These are phyloP conservation scores for Apteryx owenii DNA, from an alignment of 2,113 vertebrate genomes.

Conservation along the genomic window DNA sequence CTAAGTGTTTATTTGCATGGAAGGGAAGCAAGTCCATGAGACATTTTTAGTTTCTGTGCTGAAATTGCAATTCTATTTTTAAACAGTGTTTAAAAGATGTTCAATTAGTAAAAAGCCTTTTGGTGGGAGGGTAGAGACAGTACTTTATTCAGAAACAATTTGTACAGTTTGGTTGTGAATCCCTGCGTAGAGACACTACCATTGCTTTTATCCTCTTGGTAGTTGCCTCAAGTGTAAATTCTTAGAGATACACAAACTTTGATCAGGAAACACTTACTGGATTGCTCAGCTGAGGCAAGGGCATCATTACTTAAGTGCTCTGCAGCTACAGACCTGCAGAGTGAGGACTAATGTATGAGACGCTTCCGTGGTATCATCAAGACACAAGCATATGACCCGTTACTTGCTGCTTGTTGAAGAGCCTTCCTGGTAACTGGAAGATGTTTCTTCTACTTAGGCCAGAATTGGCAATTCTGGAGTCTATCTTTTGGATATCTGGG, in stretches of 20 bases:
- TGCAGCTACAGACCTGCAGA: neutral
- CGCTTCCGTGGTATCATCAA: neutral
- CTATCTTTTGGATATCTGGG: neutral
- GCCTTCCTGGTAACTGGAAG: neutral
- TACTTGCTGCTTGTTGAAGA: neutral
- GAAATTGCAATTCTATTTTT: slow-evolving; percentile 54
- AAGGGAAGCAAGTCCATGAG: neutral
- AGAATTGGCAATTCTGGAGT: neutral
- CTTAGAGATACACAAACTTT: neutral
- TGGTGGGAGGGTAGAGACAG: slow-evolving; percentile 33
- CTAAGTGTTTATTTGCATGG: slow-evolving; percentile 7
- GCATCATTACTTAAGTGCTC: neutral
- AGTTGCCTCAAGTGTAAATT: neutral
- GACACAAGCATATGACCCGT: neutral
- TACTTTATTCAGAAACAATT: slow-evolving; percentile 39
- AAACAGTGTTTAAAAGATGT: slow-evolving; percentile 41
- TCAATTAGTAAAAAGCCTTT: slow-evolving; percentile 45
- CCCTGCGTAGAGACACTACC: neutral
- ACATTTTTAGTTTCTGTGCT: slow-evolving; percentile 33
- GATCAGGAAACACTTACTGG: neutral
- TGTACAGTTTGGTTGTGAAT: slow-evolving; percentile 16
- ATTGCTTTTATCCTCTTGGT: neutral
- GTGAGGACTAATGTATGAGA: neutral
- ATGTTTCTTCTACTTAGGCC: neutral
- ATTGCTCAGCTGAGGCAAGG: neutral